Evolutionary conservation across 1,140 invertebrate species (phyloP).

Genomic region (Dendroctonus valens): DNA sequence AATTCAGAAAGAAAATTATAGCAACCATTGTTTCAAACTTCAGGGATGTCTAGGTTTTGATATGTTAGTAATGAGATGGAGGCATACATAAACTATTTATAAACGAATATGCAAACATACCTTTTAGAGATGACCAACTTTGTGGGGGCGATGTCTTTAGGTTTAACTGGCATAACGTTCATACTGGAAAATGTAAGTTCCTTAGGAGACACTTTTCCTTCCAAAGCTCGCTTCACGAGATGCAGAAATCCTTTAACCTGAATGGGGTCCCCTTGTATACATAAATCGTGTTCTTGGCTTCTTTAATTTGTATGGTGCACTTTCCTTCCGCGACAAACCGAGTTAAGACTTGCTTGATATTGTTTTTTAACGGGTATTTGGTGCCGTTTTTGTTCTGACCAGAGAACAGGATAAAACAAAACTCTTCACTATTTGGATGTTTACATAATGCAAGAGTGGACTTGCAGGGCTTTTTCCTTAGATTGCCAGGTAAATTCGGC

Average conservation of each 20-base stretch:
- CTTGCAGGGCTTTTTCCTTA: constrained; percentile 54
- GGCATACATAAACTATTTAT: no score
- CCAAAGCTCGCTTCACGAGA: constrained; percentile 60
- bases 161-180: constrained; percentile 52
- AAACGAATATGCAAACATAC: constrained; percentile 6
- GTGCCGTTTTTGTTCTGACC: constrained; percentile 62
- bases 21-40: no score
- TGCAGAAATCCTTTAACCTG: constrained; percentile 69
- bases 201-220: constrained; percentile 58
- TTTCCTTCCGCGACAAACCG: constrained; percentile 73
- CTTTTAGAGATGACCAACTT: constrained; percentile 61
- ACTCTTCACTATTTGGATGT: constrained; percentile 57
- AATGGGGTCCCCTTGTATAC: constrained; percentile 64
- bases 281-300: constrained; percentile 68
- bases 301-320: constrained; percentile 67
- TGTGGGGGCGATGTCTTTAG: constrained; percentile 51
- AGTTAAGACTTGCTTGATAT: constrained; percentile 64
- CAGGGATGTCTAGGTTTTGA: no score
- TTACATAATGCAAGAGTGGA: constrained; percentile 66
- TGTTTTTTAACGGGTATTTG: constrained; percentile 66
- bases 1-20: no score
- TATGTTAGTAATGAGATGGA: no score
- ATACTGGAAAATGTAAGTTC: constrained; percentile 56
- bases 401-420: constrained; percentile 65
- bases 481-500: constrained; percentile 49